Percentiles rank a stretch among this genome's conserved stretches.
Conservation (phyloP, 2,113 vertebrate genomes). For the Bucco capensis region DNA sequence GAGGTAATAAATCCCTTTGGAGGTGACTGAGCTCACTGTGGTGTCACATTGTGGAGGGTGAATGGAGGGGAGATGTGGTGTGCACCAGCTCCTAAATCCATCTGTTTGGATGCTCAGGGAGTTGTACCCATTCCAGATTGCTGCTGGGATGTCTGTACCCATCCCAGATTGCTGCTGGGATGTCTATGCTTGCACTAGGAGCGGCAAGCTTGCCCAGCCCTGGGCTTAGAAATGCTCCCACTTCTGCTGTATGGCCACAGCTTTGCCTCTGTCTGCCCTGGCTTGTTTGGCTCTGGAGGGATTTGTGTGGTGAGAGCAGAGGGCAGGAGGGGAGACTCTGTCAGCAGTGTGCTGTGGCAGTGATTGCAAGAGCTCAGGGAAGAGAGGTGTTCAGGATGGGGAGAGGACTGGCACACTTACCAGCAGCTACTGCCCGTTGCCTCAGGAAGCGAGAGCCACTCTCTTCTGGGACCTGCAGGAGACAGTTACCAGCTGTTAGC, state of each 20-base stretch:
- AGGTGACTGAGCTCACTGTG: neutral
- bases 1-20: neutral
- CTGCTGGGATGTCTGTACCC: neutral
- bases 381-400: neutral
- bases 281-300: neutral
- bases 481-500: neutral
- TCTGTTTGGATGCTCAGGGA: neutral
- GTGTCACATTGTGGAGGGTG: neutral
- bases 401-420: neutral
- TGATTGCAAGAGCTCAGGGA: rapidly evolving
- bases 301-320: neutral
- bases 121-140: rapidly evolving
- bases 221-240: rapidly evolving
- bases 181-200: neutral
- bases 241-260: neutral
- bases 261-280: neutral
- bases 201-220: rapidly evolving
- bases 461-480: slow-evolving; percentile 6
- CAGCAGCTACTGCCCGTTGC: neutral
- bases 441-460: neutral
- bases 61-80: neutral
- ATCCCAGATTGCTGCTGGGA: neutral
- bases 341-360: neutral
- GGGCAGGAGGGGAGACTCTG: neutral
- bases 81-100: rapidly evolving